Evolutionary conservation across 2,797 vertebrate species (phyloP), one percentile per base, ranked within the genome.

Genomic region (Allobates femoralis): DNA sequence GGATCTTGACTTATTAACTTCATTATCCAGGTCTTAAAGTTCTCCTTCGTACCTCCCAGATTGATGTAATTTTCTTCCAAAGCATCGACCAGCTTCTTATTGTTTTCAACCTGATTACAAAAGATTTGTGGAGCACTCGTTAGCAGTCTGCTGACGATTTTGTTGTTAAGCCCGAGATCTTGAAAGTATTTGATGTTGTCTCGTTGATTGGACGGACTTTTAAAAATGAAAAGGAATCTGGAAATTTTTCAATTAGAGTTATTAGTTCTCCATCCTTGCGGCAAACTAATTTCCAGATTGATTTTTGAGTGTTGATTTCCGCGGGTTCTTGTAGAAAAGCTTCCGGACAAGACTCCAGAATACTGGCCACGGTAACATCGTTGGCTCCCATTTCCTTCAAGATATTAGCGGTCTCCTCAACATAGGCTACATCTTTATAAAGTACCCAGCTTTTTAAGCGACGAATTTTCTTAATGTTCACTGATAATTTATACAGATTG

Each of bases 1-100:
- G 97, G 96, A 90, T 99, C 97, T 91, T 98, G 98, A 91, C 94
- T 98, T 89, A 99, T 90, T 85, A 98, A 91, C 90, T 99, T 99
- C 86, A 97, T 95, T 76, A 99, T 94, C 97, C 98, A 99, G 81
- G 94, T 91, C 89, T 94, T 98, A 94, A 96, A 94, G 88, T 97
- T 98, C 83, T 92, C 92, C 46, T 96, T 91, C 1, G 94, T 94
- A 4, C 98, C 97, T 0, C 98, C 97, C 18, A 98, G 93, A 75
- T 93, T 92, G 88, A 92, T 92, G 80, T 96, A 99, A 86, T 90
- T 94, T 67, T 92, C 94, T 85, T 96, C 96, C 75, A 99, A 94
- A 21, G 93, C 92, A 85, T 88, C 56, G 67, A 98, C 94, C 90
- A 97, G 89, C 0, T 91, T 80, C 90, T 94, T 90, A 86, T 97